These are phyloP conservation scores for Caenorhabditis doughertyi DNA, from an alignment of 2,888 invertebrate species.

Conservation along the genomic window DNA sequence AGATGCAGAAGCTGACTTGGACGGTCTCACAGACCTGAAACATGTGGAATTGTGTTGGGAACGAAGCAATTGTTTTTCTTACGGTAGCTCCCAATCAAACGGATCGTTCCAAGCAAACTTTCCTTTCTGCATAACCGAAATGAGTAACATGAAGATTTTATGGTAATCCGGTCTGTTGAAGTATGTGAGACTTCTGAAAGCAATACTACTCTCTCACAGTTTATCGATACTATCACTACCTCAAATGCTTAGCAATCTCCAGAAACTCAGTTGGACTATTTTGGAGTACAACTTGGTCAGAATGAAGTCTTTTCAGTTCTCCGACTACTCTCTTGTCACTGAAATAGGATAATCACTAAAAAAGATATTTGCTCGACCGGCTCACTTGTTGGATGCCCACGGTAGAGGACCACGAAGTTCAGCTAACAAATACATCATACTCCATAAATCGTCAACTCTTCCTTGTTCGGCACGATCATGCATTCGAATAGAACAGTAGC, in stretches of 20 bases:
- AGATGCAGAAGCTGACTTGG: conserved; percentile 14
- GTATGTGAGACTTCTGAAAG: conserved; percentile 67
- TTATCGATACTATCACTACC: background rate
- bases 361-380: too few relatives aligned
- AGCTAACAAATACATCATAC: conserved; percentile 75
- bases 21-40: background rate
- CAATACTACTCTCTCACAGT: background rate
- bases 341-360: background rate
- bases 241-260: conserved; percentile 69
- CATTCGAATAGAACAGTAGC: conserved; percentile 73
- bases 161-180: conserved; percentile 73
- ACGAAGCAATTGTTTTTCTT: background rate
- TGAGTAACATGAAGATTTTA: conserved; percentile 63
- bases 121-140: conserved; percentile 68
- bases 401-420: conserved; percentile 75
- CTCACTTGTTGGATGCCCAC: conserved; percentile 68
- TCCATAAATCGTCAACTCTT: conserved; percentile 78
- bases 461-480: conserved; percentile 77
- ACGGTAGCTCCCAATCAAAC: conserved; percentile 57
- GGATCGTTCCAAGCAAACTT: conserved; percentile 65
- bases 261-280: conserved; percentile 73
- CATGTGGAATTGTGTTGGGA: too few relatives aligned
- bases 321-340: conserved; percentile 72
- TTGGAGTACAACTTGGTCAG: conserved; percentile 70
- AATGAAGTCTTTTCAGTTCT: conserved; percentile 67